Evolutionary conservation across 2,888 invertebrate genomes (phyloP).

Genomic region (Drosophila atripex): DNA sequence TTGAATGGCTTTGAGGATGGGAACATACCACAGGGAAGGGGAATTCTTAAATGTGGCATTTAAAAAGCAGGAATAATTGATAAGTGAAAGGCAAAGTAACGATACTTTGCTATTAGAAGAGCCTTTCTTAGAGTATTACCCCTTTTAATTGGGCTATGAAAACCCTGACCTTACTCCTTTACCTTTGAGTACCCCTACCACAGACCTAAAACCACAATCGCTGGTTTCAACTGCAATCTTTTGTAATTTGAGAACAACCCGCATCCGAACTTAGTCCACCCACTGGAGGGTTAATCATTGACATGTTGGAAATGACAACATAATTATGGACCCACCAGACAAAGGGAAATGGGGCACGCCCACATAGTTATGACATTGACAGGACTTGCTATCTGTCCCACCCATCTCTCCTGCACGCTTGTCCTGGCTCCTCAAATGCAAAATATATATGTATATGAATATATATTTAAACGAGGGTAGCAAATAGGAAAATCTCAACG

Average conservation of each 20-base stretch:
- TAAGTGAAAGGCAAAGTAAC: background rate
- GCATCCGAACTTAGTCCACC: slow-evolving; percentile 37
- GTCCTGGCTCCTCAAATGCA: background rate
- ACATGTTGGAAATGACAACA: slow-evolving; percentile 71
- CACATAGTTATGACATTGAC: slow-evolving; percentile 73
- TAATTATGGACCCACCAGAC: slow-evolving; percentile 64
- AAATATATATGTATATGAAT: background rate
- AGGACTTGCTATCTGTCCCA: slow-evolving; percentile 38
- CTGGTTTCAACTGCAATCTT: slow-evolving; percentile 41
- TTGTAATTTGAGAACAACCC: slow-evolving; percentile 51
- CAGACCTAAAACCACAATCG: slow-evolving; percentile 29
- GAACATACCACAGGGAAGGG: background rate
- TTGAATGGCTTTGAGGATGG: slow-evolving; percentile 16
- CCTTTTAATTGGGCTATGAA: background rate
- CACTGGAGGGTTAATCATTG: slow-evolving; percentile 37
- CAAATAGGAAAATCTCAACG: slow-evolving; percentile 16
- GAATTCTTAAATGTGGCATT: background rate
- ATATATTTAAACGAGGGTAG: slow-evolving; percentile 32
- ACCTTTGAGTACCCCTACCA: background rate
- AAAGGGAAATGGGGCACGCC: slow-evolving; percentile 59
- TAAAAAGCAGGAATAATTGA: too few species aligned
- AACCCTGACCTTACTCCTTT: background rate
- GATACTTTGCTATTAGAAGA: background rate
- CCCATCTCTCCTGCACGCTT: slow-evolving; percentile 1
- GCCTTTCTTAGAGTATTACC: background rate